These are phyloP conservation scores for Omphaloscelis lunosa DNA, from an alignment of 2,888 invertebrate genomes.

Conservation along the genomic window DNA sequence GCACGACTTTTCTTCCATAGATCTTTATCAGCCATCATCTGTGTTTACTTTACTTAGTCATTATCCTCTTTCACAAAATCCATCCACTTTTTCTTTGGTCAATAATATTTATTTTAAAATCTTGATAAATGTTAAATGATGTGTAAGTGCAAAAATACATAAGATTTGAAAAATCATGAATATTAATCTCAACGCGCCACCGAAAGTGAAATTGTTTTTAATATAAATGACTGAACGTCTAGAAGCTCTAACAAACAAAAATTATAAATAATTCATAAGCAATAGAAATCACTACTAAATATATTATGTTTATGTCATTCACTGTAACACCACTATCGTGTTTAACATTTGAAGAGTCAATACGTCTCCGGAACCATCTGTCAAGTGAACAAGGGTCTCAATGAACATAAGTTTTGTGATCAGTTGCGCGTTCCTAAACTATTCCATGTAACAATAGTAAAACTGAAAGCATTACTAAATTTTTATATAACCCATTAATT, in stretches of 20 bases:
- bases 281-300: constrained; percentile 26
- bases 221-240: constrained; percentile 26
- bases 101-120: neutral
- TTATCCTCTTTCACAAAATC: neutral
- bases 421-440: constrained; percentile 30
- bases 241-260: constrained; percentile 8
- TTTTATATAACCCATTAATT: constrained; percentile 20
- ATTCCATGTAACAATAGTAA: constrained; percentile 8
- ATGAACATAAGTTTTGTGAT: constrained; percentile 1
- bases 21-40: neutral
- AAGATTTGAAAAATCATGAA: constrained; percentile 13
- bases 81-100: neutral
- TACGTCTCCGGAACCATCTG: neutral
- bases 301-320: constrained; percentile 12
- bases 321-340: constrained; percentile 4
- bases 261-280: constrained; percentile 29
- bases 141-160: neutral
- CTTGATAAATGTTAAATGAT: no score
- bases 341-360: constrained; percentile 17
- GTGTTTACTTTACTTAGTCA: neutral
- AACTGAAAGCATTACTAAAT: constrained; percentile 46
- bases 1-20: neutral
- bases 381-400: neutral
- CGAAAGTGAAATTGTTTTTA: constrained; percentile 43
- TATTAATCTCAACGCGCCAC: constrained; percentile 8